Conservation (phyloP, 2,888 invertebrate species). For the Xiphydria camelus region DNA sequence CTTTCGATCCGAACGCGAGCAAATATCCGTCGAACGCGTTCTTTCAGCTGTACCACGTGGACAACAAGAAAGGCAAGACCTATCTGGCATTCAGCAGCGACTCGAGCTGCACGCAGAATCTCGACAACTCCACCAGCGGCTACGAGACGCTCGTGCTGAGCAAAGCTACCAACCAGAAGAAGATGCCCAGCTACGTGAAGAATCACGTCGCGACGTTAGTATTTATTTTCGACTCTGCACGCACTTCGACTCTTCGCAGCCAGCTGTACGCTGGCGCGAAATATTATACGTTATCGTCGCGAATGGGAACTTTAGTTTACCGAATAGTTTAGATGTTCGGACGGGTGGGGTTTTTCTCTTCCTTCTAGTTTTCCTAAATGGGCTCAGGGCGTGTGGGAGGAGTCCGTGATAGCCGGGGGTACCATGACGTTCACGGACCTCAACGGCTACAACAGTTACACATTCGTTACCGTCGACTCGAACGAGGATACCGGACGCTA, state of each 20-base stretch:
- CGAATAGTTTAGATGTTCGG: too few relatives aligned
- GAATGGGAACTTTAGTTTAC: too few relatives aligned
- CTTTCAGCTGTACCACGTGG: slow-evolving; percentile 60
- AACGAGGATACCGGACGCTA: slow-evolving; percentile 55
- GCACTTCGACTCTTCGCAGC: too few relatives aligned
- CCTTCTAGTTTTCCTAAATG: slow-evolving; percentile 64
- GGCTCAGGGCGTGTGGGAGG: slow-evolving; percentile 68
- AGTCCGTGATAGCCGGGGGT: slow-evolving; percentile 57
- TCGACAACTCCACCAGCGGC: slow-evolving; percentile 62
- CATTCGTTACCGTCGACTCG: slow-evolving; percentile 56
- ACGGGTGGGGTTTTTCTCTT: too few relatives aligned
- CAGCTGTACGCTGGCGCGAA: too few relatives aligned
- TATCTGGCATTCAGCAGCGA: slow-evolving; percentile 67
- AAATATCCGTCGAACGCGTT: slow-evolving; percentile 11
- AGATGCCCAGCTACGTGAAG: slow-evolving; percentile 49
- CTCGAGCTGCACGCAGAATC: slow-evolving; percentile 65
- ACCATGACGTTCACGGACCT: slow-evolving; percentile 59
- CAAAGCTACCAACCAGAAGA: slow-evolving; percentile 49
- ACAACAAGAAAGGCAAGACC: slow-evolving; percentile 60
- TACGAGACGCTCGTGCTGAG: slow-evolving; percentile 64
- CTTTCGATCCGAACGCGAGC: slow-evolving; percentile 5
- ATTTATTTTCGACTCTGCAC: slow-evolving; percentile 5
- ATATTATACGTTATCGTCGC: too few relatives aligned
- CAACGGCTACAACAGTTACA: slow-evolving; percentile 58
- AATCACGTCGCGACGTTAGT: slow-evolving; percentile 52